A percentile compares a stretch with the other conserved stretches of the same genome.
phyloP scores from a whole-genome alignment of 2,888 invertebrate species.

The Lasioglossum marginatum region DNA sequence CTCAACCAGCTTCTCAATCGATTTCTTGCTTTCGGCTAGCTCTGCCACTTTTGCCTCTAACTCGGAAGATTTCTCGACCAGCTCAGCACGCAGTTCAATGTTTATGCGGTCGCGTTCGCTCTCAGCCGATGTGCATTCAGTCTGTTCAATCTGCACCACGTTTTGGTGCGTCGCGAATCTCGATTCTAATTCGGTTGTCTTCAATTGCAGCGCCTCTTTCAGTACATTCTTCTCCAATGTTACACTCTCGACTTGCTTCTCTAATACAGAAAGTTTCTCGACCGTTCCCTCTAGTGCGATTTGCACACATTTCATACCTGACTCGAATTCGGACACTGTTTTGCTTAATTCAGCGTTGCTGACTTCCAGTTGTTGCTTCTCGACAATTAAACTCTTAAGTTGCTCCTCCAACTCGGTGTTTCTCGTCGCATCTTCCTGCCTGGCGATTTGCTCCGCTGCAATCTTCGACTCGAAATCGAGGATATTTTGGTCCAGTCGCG shows the following conservation, averaged over 20 bases:
- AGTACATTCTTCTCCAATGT: not conserved
- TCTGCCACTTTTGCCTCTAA: slow-evolving; percentile 3
- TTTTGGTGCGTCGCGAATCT: not conserved
- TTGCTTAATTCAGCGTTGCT: not conserved
- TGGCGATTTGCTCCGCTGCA: not conserved
- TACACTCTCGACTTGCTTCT: not conserved
- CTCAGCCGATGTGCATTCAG: slow-evolving; percentile 5
- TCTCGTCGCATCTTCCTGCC: not conserved
- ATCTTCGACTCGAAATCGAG: not conserved
- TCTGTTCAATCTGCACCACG: not conserved
- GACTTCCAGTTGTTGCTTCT: not conserved
- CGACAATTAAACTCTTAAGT: not conserved
- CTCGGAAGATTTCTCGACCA: slow-evolving; percentile 6
- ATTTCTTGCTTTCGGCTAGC: not conserved
- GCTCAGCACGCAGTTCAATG: not conserved
- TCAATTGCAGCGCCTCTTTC: not conserved
- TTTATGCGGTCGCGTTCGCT: not conserved
- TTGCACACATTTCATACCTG: not conserved
- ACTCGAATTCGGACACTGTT: not conserved
- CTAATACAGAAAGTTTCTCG: not conserved
- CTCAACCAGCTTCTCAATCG: slow-evolving; percentile 10
- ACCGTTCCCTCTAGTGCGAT: too few relatives aligned
- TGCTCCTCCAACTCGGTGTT: not conserved
- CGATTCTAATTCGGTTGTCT: slow-evolving; percentile 1
- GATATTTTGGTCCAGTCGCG: not conserved